A percentile compares a stretch with the other conserved stretches of the same genome.
Evolutionary conservation across 2,797 vertebrate species (phyloP).

Genomic region (Hybognathus amarus): DNA sequence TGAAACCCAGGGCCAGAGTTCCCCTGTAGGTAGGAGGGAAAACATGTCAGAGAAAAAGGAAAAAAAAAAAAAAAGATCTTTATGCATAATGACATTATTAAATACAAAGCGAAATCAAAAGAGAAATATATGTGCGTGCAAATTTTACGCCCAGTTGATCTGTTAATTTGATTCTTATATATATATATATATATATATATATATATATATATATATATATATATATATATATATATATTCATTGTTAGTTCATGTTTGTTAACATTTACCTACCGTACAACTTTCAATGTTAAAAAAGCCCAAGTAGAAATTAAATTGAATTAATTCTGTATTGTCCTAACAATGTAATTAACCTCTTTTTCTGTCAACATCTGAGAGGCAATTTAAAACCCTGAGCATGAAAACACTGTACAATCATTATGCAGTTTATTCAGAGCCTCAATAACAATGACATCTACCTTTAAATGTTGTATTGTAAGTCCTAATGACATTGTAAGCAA

Average conservation of each 20-base stretch:
- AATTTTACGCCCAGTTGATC: not conserved
- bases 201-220: too few relatives aligned
- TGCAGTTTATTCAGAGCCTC: not conserved
- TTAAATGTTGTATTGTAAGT: not conserved
- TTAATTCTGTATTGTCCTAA: not conserved
- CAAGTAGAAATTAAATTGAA: not conserved
- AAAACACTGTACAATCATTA: not conserved
- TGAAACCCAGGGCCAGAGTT: constrained; percentile 97
- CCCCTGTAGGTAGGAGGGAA: constrained; percentile 76
- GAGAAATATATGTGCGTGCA: not conserved
- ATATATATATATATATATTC: not conserved
- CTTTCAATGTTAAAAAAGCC: not conserved
- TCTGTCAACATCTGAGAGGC: not conserved
- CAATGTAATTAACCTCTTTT: not conserved
- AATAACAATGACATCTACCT: not conserved
- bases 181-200: not conserved
- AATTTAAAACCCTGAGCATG: not conserved
- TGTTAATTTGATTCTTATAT: not conserved
- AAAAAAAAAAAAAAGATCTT: constrained; percentile 3
- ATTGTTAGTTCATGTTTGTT: not conserved
- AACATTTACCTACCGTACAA: not conserved
- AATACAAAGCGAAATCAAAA: not conserved
- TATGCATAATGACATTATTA: not conserved
- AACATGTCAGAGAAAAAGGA: constrained; percentile 29
- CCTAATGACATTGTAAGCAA: constrained; percentile 1